phyloP scores from a whole-genome alignment of 2,113 vertebrate species.

The Eulemur macaco region DNA sequence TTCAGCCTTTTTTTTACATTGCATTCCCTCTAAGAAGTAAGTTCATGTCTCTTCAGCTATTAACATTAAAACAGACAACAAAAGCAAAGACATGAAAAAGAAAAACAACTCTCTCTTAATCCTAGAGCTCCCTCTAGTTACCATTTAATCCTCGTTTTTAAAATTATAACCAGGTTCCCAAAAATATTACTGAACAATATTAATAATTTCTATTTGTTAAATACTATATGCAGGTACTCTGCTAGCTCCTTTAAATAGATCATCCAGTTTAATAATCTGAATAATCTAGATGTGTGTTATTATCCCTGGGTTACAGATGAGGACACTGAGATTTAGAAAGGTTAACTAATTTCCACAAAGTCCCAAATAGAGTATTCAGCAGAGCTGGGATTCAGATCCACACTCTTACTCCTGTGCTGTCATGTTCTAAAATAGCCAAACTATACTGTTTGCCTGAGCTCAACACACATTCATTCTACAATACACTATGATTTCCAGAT shows the following conservation, averaged over 20 bases:
- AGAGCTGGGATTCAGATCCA: neutral
- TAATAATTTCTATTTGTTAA: neutral
- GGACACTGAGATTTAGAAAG: neutral
- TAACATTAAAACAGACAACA: neutral
- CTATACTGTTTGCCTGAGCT: no score
- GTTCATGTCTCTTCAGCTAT: neutral
- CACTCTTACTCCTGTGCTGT: neutral
- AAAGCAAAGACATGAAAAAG: neutral
- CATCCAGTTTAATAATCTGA: neutral
- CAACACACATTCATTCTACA: neutral
- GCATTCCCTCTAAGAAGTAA: neutral
- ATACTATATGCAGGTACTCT: neutral
- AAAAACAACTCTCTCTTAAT: neutral
- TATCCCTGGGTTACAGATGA: neutral
- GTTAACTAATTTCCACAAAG: neutral
- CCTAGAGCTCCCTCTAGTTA: constrained; percentile 18
- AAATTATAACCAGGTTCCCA: neutral
- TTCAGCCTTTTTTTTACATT: neutral
- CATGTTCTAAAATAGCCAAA: no score
- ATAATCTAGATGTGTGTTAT: neutral
- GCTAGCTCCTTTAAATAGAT: neutral
- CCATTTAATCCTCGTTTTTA: neutral
- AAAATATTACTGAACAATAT: neutral
- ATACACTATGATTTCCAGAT: neutral
- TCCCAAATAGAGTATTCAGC: no score